Base-by-base conservation (phyloP, 1,140 invertebrate genomes). In the Caenorhabditis inopinata region DNA sequence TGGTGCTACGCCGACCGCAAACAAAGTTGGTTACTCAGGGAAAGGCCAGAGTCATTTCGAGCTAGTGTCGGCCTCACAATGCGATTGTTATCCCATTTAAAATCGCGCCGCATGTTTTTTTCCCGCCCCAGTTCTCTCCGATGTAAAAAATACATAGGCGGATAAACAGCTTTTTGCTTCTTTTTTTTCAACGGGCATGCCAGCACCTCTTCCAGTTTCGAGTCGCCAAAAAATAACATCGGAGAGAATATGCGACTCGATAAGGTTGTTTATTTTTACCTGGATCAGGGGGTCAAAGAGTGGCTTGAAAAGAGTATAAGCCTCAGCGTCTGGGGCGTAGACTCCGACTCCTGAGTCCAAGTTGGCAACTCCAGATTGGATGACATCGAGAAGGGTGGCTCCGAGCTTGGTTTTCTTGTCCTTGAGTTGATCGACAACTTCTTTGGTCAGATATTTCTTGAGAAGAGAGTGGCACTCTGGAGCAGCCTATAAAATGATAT, bases 221-320 rank as follows among this genome's bases (percentile, higher is more conserved):
- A n/a, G n/a, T n/a, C n/a, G n/a, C n/a, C n/a, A 21, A 91, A 95
- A 94, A 85, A 92, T 93, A 90, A 94, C 93, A 90, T 96, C 95
- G 91, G 96, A 96, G 89, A 96, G 12, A 53, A 11, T 12, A 7
- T 38, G 32, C 29, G 58, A 7, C 11, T n/a, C 7, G 9, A 16
- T 42, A 3, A 47, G 32, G 14, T 25, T 32, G 12, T n/a, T n/a
- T n/a, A 38, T 38, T 18, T 29, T 38, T 42, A 80, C 95, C 87
- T 96, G 94, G 88, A 96, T 96, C 91, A 96, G 95, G 89, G 95
- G 95, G 90, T 96, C 94, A 89, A 96, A 96, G 81, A 97, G 91
- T 79, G 94, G 93, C 82, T 93, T 92, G 89, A 96, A 97, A 7
- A 94, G 91, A 84, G 93, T 92, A 91, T 97, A 97, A 42, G 94